These are phyloP conservation scores for Lasius fuliginosus DNA, from an alignment of 2,888 invertebrate species.

Conservation along the genomic window DNA sequence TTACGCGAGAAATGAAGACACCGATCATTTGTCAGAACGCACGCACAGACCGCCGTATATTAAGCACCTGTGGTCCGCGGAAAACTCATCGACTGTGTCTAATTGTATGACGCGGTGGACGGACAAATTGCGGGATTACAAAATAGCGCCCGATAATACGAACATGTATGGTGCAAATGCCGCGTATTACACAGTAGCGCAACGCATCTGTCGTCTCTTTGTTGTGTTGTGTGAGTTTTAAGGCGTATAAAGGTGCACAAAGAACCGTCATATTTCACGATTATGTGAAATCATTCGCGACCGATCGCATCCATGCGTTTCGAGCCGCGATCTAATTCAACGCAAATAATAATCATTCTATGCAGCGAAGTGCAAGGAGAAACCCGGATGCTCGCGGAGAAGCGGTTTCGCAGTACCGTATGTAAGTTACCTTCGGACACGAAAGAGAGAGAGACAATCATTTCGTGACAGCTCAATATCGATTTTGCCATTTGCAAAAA, in stretches of 20 bases:
- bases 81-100: conserved; percentile 55
- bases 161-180: conserved; percentile 43
- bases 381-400: conserved; percentile 64
- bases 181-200: conserved; percentile 27
- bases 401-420: conserved; percentile 69
- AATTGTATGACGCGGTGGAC: conserved; percentile 50
- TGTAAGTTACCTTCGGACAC: conserved; percentile 41
- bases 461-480: conserved; percentile 59
- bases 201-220: conserved; percentile 38
- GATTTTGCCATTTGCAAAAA: conserved; percentile 44
- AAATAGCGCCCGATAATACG: conserved; percentile 47
- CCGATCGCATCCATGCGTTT: conserved; percentile 44
- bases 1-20: conserved; percentile 48
- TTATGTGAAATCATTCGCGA: conserved; percentile 60
- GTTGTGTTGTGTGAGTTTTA: conserved; percentile 22
- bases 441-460: conserved; percentile 37
- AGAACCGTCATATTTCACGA: conserved; percentile 34
- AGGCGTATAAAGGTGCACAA: not conserved
- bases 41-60: conserved; percentile 28
- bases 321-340: conserved; percentile 49
- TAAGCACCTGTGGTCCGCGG: conserved; percentile 44
- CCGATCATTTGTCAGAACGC: conserved; percentile 53
- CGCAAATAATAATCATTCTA: conserved; percentile 50
- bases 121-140: conserved; percentile 50
- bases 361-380: conserved; percentile 50